Conservation (phyloP, 2,797 vertebrate genomes). For the Macropus fuliginosus region DNA sequence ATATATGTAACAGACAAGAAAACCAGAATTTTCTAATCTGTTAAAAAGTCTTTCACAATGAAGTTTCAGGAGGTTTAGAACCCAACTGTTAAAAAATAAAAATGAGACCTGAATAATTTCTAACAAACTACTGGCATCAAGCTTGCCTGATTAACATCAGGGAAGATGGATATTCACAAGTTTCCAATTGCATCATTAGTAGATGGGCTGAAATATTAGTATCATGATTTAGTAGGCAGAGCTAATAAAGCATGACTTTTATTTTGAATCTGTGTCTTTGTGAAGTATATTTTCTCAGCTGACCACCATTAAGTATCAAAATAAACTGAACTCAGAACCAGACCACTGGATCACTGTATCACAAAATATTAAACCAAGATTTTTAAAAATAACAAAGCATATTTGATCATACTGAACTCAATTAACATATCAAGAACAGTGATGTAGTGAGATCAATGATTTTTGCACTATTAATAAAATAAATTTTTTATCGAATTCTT, state of each 20-base stretch:
- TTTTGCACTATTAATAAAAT: not conserved
- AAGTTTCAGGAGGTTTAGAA: not conserved
- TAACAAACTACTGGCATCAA: not conserved
- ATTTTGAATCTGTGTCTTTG: not conserved
- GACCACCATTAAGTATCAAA: not conserved
- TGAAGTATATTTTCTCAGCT: not conserved
- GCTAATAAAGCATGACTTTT: not conserved
- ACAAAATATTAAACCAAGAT: not conserved
- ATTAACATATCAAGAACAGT: not conserved
- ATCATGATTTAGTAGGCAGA: not conserved
- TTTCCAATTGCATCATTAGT: not conserved
- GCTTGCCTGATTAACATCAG: not conserved
- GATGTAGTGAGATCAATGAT: not conserved
- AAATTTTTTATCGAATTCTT: not conserved
- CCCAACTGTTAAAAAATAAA: not conserved
- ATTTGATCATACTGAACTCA: not conserved
- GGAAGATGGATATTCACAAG: not conserved
- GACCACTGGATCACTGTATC: not conserved
- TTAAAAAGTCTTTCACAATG: not conserved
- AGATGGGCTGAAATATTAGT: not conserved
- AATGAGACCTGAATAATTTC: not conserved
- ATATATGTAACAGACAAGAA: not conserved
- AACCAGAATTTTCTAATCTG: not conserved
- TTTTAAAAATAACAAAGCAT: not conserved
- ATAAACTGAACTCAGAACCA: not conserved